A percentile compares a stretch with the other conserved stretches of the same genome.
Conservation (phyloP, 2,888 invertebrate species). For the Resseliella maxima region DNA sequence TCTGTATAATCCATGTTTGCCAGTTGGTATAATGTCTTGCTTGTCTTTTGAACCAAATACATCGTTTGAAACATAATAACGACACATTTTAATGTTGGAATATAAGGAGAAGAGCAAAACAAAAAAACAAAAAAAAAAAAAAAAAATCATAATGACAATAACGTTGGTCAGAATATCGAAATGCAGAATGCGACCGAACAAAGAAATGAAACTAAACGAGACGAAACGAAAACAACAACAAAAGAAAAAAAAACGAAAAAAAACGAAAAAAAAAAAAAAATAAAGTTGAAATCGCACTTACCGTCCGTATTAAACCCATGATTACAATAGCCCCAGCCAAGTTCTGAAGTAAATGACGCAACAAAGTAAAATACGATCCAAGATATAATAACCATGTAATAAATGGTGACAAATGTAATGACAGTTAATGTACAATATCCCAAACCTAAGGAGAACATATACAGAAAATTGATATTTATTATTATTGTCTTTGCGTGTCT, state of each 20-base stretch:
- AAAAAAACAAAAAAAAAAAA: too few relatives aligned
- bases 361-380: constrained; percentile 83
- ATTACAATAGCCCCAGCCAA: constrained; percentile 78
- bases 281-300: constrained; percentile 66
- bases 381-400: constrained; percentile 83
- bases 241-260: neutral
- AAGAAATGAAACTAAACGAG: too few relatives aligned
- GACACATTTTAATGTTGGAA: too few relatives aligned
- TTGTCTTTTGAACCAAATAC: too few relatives aligned
- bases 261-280: neutral
- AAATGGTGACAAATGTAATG: constrained; percentile 78
- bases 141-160: too few relatives aligned
- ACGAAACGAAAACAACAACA: neutral
- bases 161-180: too few relatives aligned
- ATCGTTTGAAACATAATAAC: too few relatives aligned
- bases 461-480: constrained; percentile 57
- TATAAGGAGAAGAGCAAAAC: too few relatives aligned
- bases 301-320: constrained; percentile 72
- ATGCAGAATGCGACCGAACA: too few relatives aligned
- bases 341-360: constrained; percentile 73
- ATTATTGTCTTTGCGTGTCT: constrained; percentile 56
- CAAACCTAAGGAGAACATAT: constrained; percentile 71
- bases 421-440: constrained; percentile 78
- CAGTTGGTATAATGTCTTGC: too few relatives aligned
- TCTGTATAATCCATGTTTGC: too few relatives aligned